phyloP scores from a whole-genome alignment of 2,797 vertebrate genomes.

The Oceanodroma leucorhoa region DNA sequence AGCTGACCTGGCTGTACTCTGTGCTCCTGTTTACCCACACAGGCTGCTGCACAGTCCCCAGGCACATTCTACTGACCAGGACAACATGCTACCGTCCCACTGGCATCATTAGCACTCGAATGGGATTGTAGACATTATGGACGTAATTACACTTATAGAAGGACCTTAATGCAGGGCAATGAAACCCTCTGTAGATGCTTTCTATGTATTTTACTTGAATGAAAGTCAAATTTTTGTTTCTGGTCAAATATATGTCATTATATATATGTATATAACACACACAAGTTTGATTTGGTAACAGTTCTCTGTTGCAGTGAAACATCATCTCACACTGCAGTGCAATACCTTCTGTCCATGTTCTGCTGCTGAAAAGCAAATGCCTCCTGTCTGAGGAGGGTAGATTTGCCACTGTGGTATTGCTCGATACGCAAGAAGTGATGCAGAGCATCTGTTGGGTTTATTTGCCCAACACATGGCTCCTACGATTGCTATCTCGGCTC shows the following conservation, averaged over 20 bases:
- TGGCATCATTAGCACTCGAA: not conserved
- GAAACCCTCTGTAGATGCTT: not conserved
- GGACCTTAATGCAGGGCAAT: not conserved
- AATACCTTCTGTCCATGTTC: not conserved
- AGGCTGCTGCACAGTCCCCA: not conserved
- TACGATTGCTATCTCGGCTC: not conserved
- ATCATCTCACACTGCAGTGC: not conserved
- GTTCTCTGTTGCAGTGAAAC: not conserved
- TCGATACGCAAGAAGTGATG: not conserved
- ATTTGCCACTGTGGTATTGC: not conserved
- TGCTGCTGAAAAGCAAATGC: not conserved
- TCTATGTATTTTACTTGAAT: not conserved
- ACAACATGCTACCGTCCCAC: not conserved
- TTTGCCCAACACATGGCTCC: not conserved
- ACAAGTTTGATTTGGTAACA: not conserved
- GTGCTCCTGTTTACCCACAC: not conserved
- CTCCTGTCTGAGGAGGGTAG: not conserved
- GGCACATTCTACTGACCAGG: not conserved
- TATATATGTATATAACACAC: not conserved
- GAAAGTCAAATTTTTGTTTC: not conserved
- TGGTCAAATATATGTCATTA: not conserved
- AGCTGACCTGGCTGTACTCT: not conserved
- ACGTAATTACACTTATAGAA: not conserved
- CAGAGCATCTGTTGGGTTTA: not conserved
- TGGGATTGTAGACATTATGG: not conserved